Evolutionary conservation across 35 echinoderm and acorn worm genomes (phyloP).

Genomic region (Acanthaster planci): DNA sequence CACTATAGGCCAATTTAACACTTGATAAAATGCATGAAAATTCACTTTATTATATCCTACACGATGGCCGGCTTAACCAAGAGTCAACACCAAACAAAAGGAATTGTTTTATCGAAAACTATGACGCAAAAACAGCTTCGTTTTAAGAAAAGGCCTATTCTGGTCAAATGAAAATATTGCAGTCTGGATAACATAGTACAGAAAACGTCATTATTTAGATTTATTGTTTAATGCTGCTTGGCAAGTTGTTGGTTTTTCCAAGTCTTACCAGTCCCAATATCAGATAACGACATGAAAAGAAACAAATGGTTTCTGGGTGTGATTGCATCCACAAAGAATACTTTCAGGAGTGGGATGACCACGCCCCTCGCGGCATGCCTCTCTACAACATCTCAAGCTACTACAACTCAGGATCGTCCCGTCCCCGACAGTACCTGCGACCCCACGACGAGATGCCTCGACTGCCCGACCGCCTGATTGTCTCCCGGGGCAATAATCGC

Average conservation of each 20-base stretch:
- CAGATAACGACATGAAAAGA: not conserved
- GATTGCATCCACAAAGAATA: not conserved
- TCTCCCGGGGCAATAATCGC: not conserved
- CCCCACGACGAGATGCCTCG: not conserved
- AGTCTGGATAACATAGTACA: no score
- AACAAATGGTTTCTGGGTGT: not conserved
- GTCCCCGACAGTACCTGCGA: not conserved
- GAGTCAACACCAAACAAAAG: no score
- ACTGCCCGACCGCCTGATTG: not conserved
- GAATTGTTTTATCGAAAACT: no score
- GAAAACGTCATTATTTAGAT: no score
- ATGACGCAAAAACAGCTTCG: no score
- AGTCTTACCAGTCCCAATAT: not conserved
- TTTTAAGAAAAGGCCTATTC: no score
- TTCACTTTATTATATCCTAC: no score
- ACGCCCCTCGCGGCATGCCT: slow-evolving; percentile 2
- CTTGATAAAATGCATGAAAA: no score
- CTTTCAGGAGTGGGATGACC: slow-evolving; percentile 16
- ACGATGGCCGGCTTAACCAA: no score
- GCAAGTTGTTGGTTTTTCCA: not conserved
- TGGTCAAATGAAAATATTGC: no score
- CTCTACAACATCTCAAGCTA: not conserved
- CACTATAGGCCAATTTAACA: no score
- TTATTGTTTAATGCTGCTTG: not conserved
- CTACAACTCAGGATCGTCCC: not conserved